phyloP scores from a whole-genome alignment of 2,113 vertebrate species.

The Dunckerocampus dactyliophorus region DNA sequence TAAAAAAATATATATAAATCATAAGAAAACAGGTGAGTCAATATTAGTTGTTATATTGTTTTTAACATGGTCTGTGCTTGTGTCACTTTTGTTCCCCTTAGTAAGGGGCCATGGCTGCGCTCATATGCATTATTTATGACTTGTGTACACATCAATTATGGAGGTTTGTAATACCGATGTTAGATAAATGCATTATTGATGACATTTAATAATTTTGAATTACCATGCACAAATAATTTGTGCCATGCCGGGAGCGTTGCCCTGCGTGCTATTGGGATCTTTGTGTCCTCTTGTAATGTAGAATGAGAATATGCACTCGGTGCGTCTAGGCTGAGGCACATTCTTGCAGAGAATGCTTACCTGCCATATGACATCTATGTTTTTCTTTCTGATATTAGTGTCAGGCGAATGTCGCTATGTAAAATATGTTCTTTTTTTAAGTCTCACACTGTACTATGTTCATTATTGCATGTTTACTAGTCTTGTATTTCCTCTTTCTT shows the following conservation, averaged over 20 bases:
- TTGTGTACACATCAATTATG: slow-evolving; percentile 42
- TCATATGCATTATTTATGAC: slow-evolving; percentile 41
- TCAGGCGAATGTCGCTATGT: not conserved
- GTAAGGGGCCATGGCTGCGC: slow-evolving; percentile 7
- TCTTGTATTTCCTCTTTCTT: not conserved
- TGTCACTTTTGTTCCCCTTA: slow-evolving; percentile 4
- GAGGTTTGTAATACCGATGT: slow-evolving; percentile 45
- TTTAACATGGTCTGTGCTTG: not conserved
- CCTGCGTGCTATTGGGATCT: slow-evolving; percentile 42
- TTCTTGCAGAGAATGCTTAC: slow-evolving; percentile 7
- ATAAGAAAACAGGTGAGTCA: too few species aligned
- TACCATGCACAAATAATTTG: slow-evolving; percentile 48
- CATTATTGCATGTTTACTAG: not conserved
- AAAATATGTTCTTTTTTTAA: not conserved
- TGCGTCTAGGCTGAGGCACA: slow-evolving; percentile 51
- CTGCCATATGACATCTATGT: not conserved
- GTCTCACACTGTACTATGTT: not conserved
- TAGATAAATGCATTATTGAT: slow-evolving; percentile 71
- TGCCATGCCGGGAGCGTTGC: slow-evolving; percentile 49
- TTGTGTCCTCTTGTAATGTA: slow-evolving; percentile 53
- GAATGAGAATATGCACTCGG: slow-evolving; percentile 49
- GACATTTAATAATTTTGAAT: slow-evolving; percentile 62
- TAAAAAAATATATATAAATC: too few species aligned
- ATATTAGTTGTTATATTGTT: too few species aligned
- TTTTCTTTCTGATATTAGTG: not conserved